Evolutionary conservation across 2,888 invertebrate genomes (phyloP).

Genomic region (Byasa hedistus): DNA sequence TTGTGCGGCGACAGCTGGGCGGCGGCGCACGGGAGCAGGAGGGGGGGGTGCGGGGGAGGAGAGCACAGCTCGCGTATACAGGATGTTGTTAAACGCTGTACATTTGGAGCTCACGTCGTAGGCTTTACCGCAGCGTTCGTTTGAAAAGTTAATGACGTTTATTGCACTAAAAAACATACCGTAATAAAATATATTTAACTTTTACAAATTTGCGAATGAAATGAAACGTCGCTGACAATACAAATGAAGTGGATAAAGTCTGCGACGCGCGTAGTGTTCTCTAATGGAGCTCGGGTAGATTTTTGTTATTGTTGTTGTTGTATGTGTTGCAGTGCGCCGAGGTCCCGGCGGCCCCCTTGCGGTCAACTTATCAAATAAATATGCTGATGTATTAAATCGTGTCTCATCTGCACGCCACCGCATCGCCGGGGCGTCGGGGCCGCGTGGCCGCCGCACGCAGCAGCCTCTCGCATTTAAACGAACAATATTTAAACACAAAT

Average conservation of each 20-base stretch:
- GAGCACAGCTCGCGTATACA: not conserved
- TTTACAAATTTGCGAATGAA: no score
- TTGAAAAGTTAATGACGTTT: not conserved
- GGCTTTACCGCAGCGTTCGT: not conserved
- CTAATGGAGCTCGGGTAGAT: slow-evolving; percentile 55
- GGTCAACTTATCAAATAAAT: slow-evolving; percentile 45
- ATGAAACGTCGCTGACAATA: not conserved
- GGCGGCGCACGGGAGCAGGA: slow-evolving; percentile 4
- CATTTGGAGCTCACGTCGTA: not conserved
- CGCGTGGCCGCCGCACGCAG: slow-evolving; percentile 40
- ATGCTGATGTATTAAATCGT: slow-evolving; percentile 78
- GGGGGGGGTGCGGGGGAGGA: not conserved
- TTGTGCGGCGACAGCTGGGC: slow-evolving; percentile 18
- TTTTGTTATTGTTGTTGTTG: slow-evolving; percentile 54
- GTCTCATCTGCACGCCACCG: slow-evolving; percentile 57
- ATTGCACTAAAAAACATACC: no score
- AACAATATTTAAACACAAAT: slow-evolving; percentile 69
- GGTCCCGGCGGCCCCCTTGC: slow-evolving; percentile 20
- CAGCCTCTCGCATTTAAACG: slow-evolving; percentile 61
- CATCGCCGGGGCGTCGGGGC: slow-evolving; percentile 42
- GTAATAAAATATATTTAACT: no score
- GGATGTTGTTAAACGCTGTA: slow-evolving; percentile 20
- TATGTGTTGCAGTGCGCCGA: slow-evolving; percentile 54
- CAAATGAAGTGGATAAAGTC: slow-evolving; percentile 1
- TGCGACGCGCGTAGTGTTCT: slow-evolving; percentile 30